These are phyloP conservation scores for Pammene aurita DNA, from an alignment of 2,888 invertebrate species.

Conservation along the genomic window DNA sequence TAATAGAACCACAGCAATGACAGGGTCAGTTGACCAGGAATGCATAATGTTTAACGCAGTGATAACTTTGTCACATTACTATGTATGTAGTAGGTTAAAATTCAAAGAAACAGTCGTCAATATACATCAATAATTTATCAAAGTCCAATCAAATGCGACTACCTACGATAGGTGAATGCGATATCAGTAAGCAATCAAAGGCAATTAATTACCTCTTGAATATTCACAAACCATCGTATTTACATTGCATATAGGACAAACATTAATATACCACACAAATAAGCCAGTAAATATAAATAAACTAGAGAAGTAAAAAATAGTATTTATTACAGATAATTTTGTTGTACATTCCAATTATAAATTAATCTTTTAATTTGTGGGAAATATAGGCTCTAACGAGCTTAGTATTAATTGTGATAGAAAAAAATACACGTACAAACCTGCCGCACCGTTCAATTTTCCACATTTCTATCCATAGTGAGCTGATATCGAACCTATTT, in stretches of 20 bases:
- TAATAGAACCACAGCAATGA: neutral
- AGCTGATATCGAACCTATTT: conserved; percentile 41
- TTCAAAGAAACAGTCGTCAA: conserved; percentile 25
- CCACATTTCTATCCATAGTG: conserved; percentile 34
- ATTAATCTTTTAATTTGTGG: conserved; percentile 23
- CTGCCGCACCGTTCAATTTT: conserved; percentile 11
- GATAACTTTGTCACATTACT: conserved; percentile 15
- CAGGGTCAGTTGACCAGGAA: conserved; percentile 8
- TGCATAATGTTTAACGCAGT: conserved; percentile 15
- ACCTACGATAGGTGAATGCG: conserved; percentile 32
- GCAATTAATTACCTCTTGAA: conserved; percentile 29
- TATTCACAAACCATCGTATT: conserved; percentile 19
- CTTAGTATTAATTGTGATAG: conserved; percentile 8
- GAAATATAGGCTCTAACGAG: conserved; percentile 19
- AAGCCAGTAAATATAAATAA: neutral
- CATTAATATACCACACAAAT: neutral
- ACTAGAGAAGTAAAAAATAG: neutral
- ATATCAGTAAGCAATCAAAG: conserved; percentile 19
- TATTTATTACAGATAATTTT: neutral
- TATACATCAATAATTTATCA: conserved; percentile 26
- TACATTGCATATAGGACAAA: conserved; percentile 27
- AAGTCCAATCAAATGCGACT: conserved; percentile 27
- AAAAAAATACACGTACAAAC: conserved; percentile 16
- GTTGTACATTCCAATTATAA: conserved; percentile 3
- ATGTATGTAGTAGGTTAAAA: neutral